Percentiles rank a stretch among this genome's conserved stretches.
phyloP scores from a whole-genome alignment of 2,888 invertebrate species.

The Troides oblongomaculatus region DNA sequence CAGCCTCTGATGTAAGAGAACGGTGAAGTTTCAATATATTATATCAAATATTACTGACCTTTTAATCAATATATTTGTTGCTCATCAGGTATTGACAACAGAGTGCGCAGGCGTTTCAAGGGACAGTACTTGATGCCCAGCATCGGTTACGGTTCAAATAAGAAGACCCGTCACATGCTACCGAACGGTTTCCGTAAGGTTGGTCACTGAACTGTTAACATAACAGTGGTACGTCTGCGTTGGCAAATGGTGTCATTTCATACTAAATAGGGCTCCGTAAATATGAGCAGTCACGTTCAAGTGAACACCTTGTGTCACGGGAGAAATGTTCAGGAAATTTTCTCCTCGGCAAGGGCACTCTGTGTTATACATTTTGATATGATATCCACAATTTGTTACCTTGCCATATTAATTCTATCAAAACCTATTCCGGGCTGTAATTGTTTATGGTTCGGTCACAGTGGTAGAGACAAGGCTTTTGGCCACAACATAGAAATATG shows the following conservation, averaged over 20 bases:
- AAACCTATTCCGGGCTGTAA: constrained; percentile 66
- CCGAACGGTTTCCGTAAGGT: constrained; percentile 99
- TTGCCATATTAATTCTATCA: constrained; percentile 65
- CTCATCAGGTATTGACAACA: constrained; percentile 95
- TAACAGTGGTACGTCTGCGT: no score
- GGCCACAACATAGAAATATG: background rate
- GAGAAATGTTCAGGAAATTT: background rate
- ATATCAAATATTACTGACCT: background rate
- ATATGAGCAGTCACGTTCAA: no score
- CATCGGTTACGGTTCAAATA: constrained; percentile 98
- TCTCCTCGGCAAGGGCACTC: constrained; percentile 70
- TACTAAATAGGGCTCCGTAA: no score
- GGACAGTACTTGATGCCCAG: constrained; percentile 99
- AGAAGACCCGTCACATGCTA: constrained; percentile 96
- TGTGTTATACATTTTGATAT: constrained; percentile 69
- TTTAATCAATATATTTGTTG: background rate
- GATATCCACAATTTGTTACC: constrained; percentile 77
- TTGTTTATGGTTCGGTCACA: constrained; percentile 60
- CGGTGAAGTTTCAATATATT: no score
- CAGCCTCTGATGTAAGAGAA: no score
- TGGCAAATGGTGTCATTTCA: no score
- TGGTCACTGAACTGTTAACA: background rate
- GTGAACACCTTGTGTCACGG: no score
- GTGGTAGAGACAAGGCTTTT: constrained; percentile 54
- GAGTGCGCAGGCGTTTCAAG: constrained; percentile 99